A percentile compares a stretch with the other conserved stretches of the same genome.
These are phyloP conservation scores for Mayetiola destructor DNA, from an alignment of 2,888 invertebrate species.

Conservation along the genomic window DNA sequence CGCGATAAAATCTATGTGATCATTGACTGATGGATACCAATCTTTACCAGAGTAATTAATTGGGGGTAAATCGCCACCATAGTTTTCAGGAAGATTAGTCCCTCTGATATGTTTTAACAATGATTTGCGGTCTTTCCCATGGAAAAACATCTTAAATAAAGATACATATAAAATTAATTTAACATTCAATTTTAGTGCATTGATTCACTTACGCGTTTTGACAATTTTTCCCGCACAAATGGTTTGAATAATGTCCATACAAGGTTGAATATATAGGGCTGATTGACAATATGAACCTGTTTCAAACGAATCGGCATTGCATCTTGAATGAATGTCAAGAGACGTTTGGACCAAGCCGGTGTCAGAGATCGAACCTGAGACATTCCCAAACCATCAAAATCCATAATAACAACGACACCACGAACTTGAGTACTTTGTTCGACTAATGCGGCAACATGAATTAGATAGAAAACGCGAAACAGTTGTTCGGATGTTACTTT, in stretches of 20 bases:
- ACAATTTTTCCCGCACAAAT: conserved; percentile 62
- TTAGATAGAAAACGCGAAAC: conserved; percentile 61
- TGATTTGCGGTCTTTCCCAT: conserved; percentile 63
- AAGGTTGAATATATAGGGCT: conserved; percentile 69
- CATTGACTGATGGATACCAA: conserved; percentile 58
- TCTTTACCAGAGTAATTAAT: conserved; percentile 63
- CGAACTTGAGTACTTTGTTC: conserved; percentile 68
- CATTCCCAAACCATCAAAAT: conserved; percentile 63
- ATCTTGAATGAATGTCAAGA: conserved; percentile 70
- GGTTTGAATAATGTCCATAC: conserved; percentile 78
- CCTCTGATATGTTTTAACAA: conserved; percentile 58
- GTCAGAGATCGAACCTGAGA: conserved; percentile 54
- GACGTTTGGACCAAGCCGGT: conserved; percentile 58
- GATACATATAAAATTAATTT: conserved; percentile 4
- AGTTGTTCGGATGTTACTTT: conserved; percentile 58
- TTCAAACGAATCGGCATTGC: conserved; percentile 73
- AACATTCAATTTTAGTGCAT: not conserved
- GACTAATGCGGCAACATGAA: conserved; percentile 61
- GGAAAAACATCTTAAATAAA: conserved; percentile 58
- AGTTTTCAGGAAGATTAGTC: conserved; percentile 56
- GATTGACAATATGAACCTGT: conserved; percentile 74
- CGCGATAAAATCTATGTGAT: conserved; percentile 48
- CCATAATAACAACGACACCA: conserved; percentile 69
- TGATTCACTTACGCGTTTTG: conserved; percentile 47
- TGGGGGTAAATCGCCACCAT: conserved; percentile 56